These are phyloP conservation scores for Equus quagga DNA, from an alignment of 2,113 vertebrate species.

Conservation along the genomic window DNA sequence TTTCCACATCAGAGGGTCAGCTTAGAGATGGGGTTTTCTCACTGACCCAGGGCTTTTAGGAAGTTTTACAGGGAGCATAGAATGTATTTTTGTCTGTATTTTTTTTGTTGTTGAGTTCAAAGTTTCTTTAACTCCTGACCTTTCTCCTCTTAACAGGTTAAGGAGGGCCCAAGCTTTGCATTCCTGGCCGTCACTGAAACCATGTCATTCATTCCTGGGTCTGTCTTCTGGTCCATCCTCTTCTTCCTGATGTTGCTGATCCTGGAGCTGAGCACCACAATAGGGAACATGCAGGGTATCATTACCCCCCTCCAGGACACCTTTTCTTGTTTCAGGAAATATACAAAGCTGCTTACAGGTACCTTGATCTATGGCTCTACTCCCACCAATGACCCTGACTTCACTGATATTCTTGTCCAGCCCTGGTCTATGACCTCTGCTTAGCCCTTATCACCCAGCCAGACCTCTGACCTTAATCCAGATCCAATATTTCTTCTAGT, in stretches of 20 bases:
- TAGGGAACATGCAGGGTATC: conserved; percentile 91
- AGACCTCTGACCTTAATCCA: not conserved
- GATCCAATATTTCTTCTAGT: conserved; percentile 80
- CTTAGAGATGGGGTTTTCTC: not conserved
- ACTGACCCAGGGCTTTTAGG: not conserved
- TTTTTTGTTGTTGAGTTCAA: not conserved
- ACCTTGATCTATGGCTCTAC: not conserved
- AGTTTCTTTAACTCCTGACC: not conserved
- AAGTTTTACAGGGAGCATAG: not conserved
- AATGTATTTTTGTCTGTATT: not conserved
- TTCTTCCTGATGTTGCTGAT: conserved; percentile 92
- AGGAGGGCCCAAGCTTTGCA: conserved; percentile 88
- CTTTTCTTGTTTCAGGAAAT: conserved; percentile 86
- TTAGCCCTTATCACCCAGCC: not conserved
- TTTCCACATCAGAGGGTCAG: not conserved
- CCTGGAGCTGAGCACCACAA: conserved; percentile 89
- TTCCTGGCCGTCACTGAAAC: conserved; percentile 91
- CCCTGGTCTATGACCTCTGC: not conserved
- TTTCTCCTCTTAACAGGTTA: conserved; percentile 81
- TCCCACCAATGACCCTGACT: not conserved
- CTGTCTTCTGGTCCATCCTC: conserved; percentile 90
- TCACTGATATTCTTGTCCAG: not conserved
- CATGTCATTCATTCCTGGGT: conserved; percentile 88
- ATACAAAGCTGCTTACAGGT: conserved; percentile 89
- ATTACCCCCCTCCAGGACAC: conserved; percentile 90